Evolutionary conservation across 2,113 vertebrate genomes (phyloP), one percentile per base, ranked within the genome.

Genomic region (Nycticryphes semicollaris): DNA sequence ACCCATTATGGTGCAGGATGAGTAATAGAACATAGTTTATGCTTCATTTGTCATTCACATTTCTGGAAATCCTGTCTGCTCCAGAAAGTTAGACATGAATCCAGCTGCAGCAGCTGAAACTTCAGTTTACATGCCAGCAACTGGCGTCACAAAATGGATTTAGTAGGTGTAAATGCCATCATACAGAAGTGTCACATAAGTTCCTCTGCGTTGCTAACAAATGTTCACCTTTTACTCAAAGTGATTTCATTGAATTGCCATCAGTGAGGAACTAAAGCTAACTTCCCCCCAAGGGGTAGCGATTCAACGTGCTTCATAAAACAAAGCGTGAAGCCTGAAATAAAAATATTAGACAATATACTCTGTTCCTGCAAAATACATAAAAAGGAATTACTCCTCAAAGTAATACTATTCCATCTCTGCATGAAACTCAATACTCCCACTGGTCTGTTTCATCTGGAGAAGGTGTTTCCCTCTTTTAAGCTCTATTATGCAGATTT

Each of bases 21-120:
- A 90, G 64, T 92, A 95, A 94, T 3, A 87, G 69, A 79, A 73
- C 21, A 62, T 33, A 85, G 62, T 69, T 95, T 66, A 66, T 73
- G 66, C 67, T 76, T 91, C 48, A 41, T 96, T 91, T 91, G 62
- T 75, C 93, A 91, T 63, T 76, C 77, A 89, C 48, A 51, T 73
- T 95, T 95, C 66, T 89, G 77, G 84, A 92, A 95, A 91, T 89
- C 33, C 74, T 82, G 31, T 76, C 57, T 85, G 62, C 50, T 94
- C 35, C 50, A 94, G 57, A 90, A 93, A 94, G 50, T 70, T 70
- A 77, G 37, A 88, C 16, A 21, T 22, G 62, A 91, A 91, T 92
- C 74, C 91, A 93, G 92, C 81, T 93, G 90, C 90, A 92, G 80
- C 54, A 89, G 66, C 86, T 79, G 89, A 69, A 96, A 57, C 70